phyloP scores from a whole-genome alignment of 2,888 invertebrate genomes.

The Priapulus caudatus region DNA sequence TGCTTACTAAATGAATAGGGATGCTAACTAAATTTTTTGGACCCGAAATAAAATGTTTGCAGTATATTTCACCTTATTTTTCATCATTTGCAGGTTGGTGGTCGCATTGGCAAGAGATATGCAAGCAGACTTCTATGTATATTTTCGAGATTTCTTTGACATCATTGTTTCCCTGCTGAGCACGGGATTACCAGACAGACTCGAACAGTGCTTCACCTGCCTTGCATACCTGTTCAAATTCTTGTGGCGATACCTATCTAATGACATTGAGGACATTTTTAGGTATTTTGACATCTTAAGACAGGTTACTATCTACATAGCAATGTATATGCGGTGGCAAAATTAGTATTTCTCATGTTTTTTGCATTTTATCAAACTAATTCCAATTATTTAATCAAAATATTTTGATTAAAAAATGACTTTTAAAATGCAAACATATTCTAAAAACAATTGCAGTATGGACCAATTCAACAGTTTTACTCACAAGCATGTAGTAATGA shows the following conservation, averaged over 20 bases:
- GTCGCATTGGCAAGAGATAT: constrained; percentile 76
- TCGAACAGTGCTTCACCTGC: constrained; percentile 74
- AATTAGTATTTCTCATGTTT: too few species aligned
- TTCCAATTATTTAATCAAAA: neutral
- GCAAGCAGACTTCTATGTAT: constrained; percentile 72
- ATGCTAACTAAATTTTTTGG: neutral
- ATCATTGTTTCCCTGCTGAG: constrained; percentile 55
- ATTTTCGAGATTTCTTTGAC: constrained; percentile 62
- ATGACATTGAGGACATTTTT: constrained; percentile 24
- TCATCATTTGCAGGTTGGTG: constrained; percentile 50
- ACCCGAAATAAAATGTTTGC: constrained; percentile 3
- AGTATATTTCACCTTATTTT: constrained; percentile 26
- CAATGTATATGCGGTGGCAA: too few species aligned
- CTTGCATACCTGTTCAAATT: constrained; percentile 82
- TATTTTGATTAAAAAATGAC: neutral
- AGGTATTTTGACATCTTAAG: constrained; percentile 16
- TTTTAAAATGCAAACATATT: too few species aligned
- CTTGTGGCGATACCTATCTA: constrained; percentile 58
- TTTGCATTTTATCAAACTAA: too few species aligned
- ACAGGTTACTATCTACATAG: too few species aligned
- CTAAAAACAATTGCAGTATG: too few species aligned
- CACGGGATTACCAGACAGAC: constrained; percentile 60
- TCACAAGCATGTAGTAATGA: too few species aligned
- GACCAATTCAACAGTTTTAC: too few species aligned
- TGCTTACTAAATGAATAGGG: neutral